Base-by-base conservation (phyloP, 2,113 vertebrate species). In the Poicephalus gulielmi region DNA sequence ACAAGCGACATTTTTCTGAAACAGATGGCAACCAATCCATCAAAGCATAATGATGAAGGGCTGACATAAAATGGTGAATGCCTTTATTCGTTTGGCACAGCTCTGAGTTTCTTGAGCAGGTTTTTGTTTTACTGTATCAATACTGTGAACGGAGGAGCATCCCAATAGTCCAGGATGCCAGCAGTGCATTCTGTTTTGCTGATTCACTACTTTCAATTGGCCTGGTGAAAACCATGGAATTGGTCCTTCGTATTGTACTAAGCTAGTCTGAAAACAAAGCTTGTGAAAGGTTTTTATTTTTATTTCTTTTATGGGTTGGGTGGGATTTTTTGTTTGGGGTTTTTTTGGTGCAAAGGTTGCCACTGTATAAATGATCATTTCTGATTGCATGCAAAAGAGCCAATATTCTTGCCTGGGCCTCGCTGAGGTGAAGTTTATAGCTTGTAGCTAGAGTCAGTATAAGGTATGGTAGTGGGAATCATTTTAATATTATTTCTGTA, bases 61-160 rank as follows among this genome's bases (percentile, higher is more conserved):
- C 91, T 95, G 88, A 60, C 69, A 62, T 82, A 47, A 86, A 90
- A 68, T 73, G 50, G 52, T 67, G 85, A 90, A 91, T 84, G 67
- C 96, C 77, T 49, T 78, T 39, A 39, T 79, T 79, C 13, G 6
- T 52, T 7, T 86, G 93, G 78, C 91, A 46, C 70, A 85, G 83
- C 92, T 77, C 17, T 66, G 95, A 91, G 80, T 88, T 95, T 93
- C 74, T 67, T 59, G 64, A 85, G 74, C 84, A 89, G 92, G 73
- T 94, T 95, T 92, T 75, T 84, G 59, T 71, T 97, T 96, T 91
- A 83, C 94, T 97, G 59, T 90, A 82, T 82, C 17, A 43, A 97
- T 98, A 98, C 98, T 98, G 98, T 98, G 98, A 98, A 97, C 2
- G 33, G 92, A 96, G 88, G 83, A 96, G 93, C 95, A 88, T 94